Conservation (phyloP, 2,888 invertebrate species). For the Agapetus fuscipes region DNA sequence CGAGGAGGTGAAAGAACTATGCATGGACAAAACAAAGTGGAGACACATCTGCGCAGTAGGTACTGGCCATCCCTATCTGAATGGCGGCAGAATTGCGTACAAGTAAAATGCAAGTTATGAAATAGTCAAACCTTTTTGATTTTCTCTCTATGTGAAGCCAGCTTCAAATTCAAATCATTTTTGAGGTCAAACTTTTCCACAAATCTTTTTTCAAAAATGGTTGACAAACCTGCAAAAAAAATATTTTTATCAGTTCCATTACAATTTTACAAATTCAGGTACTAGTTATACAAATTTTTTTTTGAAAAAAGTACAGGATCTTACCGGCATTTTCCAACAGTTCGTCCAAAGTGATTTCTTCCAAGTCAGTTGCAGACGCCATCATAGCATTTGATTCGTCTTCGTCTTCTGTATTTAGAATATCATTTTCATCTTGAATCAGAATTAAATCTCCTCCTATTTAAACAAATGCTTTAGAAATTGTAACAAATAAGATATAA, state of each 20-base stretch:
- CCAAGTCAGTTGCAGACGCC: conserved; percentile 1
- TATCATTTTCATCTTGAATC: neutral
- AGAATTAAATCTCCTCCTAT: neutral
- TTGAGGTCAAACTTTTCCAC: conserved; percentile 38
- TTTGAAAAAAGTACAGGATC: neutral
- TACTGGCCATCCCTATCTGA: no score
- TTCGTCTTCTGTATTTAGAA: neutral
- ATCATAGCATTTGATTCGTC: neutral
- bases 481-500: neutral
- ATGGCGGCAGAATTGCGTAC: no score
- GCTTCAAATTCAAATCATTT: conserved; percentile 44
- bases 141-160: conserved; percentile 34
- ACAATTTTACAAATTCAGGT: neutral
- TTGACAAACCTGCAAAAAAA: conserved; percentile 31
- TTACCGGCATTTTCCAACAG: conserved; percentile 35
- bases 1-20: no score
- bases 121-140: conserved; percentile 27
- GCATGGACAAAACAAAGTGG: no score
- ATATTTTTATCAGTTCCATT: neutral
- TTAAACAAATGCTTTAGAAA: neutral
- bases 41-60: no score
- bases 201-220: conserved; percentile 39
- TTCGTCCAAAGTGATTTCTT: conserved; percentile 28
- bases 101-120: no score
- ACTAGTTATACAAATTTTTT: neutral